Conservation (phyloP, 2,113 vertebrate genomes). For the Bambusicola thoracicus region DNA sequence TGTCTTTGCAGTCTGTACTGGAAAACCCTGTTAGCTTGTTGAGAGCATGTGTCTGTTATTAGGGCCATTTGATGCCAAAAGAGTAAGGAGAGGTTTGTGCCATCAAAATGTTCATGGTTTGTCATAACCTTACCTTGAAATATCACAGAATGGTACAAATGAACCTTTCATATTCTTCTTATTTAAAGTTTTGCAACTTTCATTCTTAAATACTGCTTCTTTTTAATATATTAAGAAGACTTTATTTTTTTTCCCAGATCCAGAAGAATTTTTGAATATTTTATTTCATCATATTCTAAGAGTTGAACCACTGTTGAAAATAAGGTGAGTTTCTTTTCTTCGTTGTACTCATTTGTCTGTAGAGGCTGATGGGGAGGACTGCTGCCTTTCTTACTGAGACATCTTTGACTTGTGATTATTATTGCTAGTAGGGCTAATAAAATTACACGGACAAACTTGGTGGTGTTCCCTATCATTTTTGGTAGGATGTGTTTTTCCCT, state of each 20-base stretch:
- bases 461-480: not conserved
- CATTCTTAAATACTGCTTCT: not conserved
- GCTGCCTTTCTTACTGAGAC: not conserved
- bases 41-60: not conserved
- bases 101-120: not conserved
- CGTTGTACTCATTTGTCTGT: not conserved
- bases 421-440: not conserved
- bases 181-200: not conserved
- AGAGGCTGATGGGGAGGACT: not conserved
- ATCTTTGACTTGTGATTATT: not conserved
- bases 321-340: conserved; percentile 82
- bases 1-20: not conserved
- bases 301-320: conserved; percentile 94
- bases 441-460: not conserved
- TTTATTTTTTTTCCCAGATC: conserved; percentile 82
- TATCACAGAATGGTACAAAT: not conserved
- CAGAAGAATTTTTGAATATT: conserved; percentile 98
- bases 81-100: not conserved
- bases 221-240: not conserved
- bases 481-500: not conserved
- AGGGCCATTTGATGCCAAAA: not conserved
- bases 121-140: not conserved
- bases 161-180: not conserved
- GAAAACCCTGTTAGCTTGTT: not conserved
- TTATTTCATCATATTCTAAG: conserved; percentile 97